These are phyloP conservation scores for Poecile montanus DNA, from an alignment of 2,797 vertebrate species.

Conservation along the genomic window DNA sequence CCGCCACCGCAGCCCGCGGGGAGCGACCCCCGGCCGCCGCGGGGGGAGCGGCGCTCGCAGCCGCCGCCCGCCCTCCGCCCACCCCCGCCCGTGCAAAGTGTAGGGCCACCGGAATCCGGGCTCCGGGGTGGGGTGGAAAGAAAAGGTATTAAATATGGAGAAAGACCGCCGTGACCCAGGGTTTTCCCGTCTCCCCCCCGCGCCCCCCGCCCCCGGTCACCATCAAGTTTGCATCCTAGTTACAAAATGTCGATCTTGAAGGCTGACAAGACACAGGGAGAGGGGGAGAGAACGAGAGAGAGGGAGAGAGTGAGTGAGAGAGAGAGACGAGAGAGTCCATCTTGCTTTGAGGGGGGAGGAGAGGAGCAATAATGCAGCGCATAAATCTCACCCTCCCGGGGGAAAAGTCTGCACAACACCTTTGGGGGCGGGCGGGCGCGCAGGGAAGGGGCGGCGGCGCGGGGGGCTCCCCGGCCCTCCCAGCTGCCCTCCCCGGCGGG, in stretches of 20 bases:
- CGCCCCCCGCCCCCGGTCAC: constrained; percentile 65
- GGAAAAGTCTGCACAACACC: constrained; percentile 81
- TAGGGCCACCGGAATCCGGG: constrained; percentile 68
- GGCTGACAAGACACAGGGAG: constrained; percentile 89
- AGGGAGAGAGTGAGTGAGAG: constrained; percentile 63
- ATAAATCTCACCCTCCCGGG: constrained; percentile 82
- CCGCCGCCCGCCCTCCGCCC: constrained; percentile 34
- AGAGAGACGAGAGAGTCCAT: constrained; percentile 89
- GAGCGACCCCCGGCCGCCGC: constrained; percentile 37
- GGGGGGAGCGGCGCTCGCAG: neutral
- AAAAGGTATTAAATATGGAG: constrained; percentile 68
- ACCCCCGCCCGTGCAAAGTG: constrained; percentile 61
- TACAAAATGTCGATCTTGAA: constrained; percentile 92
- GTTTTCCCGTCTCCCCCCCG: neutral
- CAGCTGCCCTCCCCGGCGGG: constrained; percentile 57
- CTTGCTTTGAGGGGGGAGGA: constrained; percentile 90
- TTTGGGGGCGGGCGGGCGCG: constrained; percentile 66
- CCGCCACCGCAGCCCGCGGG: constrained; percentile 42
- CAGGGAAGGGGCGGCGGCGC: neutral
- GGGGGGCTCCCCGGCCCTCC: constrained; percentile 23
- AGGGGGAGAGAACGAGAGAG: constrained; percentile 49
- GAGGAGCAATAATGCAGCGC: constrained; percentile 78
- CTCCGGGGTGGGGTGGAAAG: constrained; percentile 54
- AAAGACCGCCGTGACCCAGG: constrained; percentile 56
- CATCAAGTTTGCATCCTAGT: constrained; percentile 84